Conservation (phyloP, 2,888 invertebrate genomes). For the Cordilura impudica region DNA sequence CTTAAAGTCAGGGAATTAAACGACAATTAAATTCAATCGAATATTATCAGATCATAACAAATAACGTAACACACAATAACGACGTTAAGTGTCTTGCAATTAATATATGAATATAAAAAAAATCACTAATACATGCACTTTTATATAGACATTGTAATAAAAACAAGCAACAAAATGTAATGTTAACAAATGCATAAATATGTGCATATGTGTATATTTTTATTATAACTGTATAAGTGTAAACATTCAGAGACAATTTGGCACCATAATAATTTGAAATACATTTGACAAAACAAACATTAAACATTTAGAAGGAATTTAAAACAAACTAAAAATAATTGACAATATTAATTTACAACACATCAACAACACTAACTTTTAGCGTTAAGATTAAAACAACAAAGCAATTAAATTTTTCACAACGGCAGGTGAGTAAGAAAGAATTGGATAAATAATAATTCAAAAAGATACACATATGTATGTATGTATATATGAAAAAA, state of each 20-base stretch:
- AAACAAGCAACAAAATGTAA: neutral
- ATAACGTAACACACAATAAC: neutral
- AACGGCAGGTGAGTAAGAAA: neutral
- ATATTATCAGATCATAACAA: neutral
- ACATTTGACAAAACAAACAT: neutral
- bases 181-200: neutral
- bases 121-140: neutral
- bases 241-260: slow-evolving; percentile 45
- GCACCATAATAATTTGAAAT: slow-evolving; percentile 31
- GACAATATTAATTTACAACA: too few species aligned
- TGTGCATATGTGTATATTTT: neutral
- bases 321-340: neutral
- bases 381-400: neutral
- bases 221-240: neutral
- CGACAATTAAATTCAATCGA: slow-evolving; percentile 42
- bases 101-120: neutral
- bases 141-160: neutral
- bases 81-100: neutral
- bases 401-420: neutral
- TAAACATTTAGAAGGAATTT: too few species aligned
- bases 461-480: too few species aligned
- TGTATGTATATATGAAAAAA: too few species aligned
- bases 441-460: neutral
- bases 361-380: neutral
- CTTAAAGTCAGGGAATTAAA: slow-evolving; percentile 26